Evolutionary conservation across 2,888 invertebrate genomes (phyloP).

Genomic region (Luperina testacea): DNA sequence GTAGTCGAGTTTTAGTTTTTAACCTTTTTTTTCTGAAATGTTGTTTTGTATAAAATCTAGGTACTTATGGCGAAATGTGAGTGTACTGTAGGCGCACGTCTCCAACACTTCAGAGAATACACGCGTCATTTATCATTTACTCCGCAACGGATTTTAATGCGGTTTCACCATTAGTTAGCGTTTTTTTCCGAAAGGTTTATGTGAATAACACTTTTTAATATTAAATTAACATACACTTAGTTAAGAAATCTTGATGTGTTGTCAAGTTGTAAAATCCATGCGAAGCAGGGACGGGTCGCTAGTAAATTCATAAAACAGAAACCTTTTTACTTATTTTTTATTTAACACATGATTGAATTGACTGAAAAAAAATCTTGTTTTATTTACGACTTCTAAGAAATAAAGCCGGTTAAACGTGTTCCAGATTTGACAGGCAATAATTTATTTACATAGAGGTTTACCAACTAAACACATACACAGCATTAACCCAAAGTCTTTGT

Average conservation of each 20-base stretch:
- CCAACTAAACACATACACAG: too few species aligned
- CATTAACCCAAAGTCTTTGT: too few species aligned
- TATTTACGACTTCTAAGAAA: neutral
- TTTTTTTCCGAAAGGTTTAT: neutral
- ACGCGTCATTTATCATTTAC: neutral
- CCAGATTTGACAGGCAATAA: neutral
- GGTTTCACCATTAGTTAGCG: neutral
- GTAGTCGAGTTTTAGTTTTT: too few species aligned
- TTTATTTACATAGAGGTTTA: too few species aligned
- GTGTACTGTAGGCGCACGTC: neutral
- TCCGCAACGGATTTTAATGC: neutral
- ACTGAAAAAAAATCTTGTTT: neutral
- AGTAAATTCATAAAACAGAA: conserved; percentile 1
- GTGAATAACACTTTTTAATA: neutral
- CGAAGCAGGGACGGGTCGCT: neutral
- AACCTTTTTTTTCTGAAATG: too few species aligned
- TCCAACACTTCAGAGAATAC: neutral
- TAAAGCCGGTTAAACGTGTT: conserved; percentile 1
- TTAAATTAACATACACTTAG: neutral
- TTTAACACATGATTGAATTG: neutral
- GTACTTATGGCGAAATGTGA: neutral
- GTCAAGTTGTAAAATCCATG: too few species aligned
- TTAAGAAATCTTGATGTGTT: neutral
- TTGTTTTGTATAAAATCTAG: neutral
- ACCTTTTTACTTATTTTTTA: neutral